Percentiles rank a stretch among this genome's conserved stretches.
Evolutionary conservation across 2,888 invertebrate species (phyloP).

Genomic region (Xanthorhoe spadicearia): DNA sequence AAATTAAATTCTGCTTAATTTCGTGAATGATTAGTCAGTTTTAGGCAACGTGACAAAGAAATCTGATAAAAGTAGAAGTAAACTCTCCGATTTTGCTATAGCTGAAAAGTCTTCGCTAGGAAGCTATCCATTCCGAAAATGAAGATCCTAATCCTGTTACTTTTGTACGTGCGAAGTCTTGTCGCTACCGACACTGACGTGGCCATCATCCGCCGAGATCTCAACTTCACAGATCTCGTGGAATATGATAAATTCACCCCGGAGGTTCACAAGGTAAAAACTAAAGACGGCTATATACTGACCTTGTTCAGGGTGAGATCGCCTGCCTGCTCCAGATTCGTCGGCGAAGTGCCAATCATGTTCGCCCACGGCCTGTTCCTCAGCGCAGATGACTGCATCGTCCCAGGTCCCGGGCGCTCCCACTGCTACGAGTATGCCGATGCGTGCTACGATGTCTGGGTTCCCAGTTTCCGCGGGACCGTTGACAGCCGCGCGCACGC

Average conservation of each 20-base stretch:
- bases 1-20: background rate
- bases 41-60: no score
- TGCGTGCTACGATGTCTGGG: slow-evolving; percentile 48
- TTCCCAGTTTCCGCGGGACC: slow-evolving; percentile 44
- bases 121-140: background rate
- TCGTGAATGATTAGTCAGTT: no score
- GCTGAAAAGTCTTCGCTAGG: background rate
- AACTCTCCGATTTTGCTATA: background rate
- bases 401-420: slow-evolving; percentile 47
- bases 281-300: slow-evolving; percentile 54
- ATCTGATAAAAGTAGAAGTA: no score
- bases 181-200: background rate
- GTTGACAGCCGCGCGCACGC: slow-evolving; percentile 40
- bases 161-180: slow-evolving; percentile 4
- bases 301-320: slow-evolving; percentile 45
- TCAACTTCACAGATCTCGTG: slow-evolving; percentile 49
- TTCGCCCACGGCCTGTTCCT: slow-evolving; percentile 51
- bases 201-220: slow-evolving; percentile 34
- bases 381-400: slow-evolving; percentile 49
- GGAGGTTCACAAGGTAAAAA: slow-evolving; percentile 49
- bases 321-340: slow-evolving; percentile 30
- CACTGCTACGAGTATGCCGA: slow-evolving; percentile 52
- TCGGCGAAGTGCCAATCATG: slow-evolving; percentile 32
- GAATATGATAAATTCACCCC: slow-evolving; percentile 46
- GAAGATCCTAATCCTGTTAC: background rate